phyloP scores from a whole-genome alignment of 2,113 vertebrate species.

The Sapajus apella region DNA sequence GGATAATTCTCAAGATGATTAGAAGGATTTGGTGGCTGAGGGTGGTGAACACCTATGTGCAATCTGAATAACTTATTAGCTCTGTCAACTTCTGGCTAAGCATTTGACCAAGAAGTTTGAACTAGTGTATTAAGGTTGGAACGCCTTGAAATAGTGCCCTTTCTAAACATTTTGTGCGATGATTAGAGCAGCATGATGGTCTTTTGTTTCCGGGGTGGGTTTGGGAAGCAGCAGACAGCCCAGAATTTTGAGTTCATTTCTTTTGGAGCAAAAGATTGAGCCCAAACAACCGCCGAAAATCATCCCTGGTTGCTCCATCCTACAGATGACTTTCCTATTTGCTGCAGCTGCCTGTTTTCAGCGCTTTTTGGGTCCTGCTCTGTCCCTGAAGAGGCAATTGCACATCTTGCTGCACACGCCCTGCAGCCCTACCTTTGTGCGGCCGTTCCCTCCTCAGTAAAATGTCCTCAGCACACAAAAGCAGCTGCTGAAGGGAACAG shows the following conservation, averaged over 20 bases:
- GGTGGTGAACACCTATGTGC: neutral
- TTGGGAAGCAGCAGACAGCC: neutral
- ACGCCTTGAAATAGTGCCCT: neutral
- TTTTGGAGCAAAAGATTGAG: neutral
- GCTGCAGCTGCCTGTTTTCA: conserved; percentile 75
- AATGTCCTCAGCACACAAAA: conserved; percentile 76
- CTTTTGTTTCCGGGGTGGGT: conserved; percentile 52
- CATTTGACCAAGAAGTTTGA: neutral
- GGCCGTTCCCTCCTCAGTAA: conserved; percentile 60
- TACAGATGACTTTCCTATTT: conserved; percentile 56
- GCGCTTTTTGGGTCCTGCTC: conserved; percentile 1
- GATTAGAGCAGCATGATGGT: neutral
- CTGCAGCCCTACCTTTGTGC: conserved; percentile 78
- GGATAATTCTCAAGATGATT: neutral
- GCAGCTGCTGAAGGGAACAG: conserved; percentile 74
- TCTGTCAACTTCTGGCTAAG: neutral
- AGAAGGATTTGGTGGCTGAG: neutral
- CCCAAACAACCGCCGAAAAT: neutral
- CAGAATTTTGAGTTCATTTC: neutral
- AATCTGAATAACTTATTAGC: neutral
- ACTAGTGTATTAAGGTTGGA: neutral
- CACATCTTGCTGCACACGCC: conserved; percentile 59
- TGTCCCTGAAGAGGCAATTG: conserved; percentile 63
- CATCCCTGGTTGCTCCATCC: neutral
- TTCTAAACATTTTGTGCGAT: neutral